phyloP scores from a whole-genome alignment of 2,888 invertebrate genomes.

The Cephus pulcher region DNA sequence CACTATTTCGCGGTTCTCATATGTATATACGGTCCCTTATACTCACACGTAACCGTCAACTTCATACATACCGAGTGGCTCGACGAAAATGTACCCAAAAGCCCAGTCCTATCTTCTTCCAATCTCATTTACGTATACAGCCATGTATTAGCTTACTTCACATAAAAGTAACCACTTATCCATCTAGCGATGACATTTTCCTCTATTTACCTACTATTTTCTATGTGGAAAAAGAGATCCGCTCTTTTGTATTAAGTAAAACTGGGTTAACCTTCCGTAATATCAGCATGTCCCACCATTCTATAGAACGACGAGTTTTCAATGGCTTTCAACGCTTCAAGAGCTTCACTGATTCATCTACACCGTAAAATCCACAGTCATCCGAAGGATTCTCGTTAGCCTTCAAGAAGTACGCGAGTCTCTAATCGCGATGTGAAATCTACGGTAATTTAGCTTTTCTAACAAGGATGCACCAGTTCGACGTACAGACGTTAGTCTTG shows the following conservation, averaged over 20 bases:
- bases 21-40: not conserved
- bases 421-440: not conserved
- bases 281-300: not conserved
- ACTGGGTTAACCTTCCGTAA: not conserved
- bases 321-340: not conserved
- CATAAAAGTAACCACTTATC: not conserved
- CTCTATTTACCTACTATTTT: not conserved
- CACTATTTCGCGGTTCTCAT: not conserved
- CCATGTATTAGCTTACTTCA: not conserved
- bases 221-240: not conserved
- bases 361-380: not conserved
- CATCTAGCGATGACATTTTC: not conserved
- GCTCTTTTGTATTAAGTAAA: not conserved
- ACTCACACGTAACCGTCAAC: not conserved
- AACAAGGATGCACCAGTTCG: not conserved
- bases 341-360: not conserved
- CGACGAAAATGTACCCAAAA: constrained; percentile 2
- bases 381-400: not conserved
- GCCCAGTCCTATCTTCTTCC: constrained; percentile 26
- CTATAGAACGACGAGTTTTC: not conserved
- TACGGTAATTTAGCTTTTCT: not conserved
- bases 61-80: constrained; percentile 2
- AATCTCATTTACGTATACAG: constrained; percentile 42
- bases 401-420: not conserved
- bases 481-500: not conserved